Percentiles rank a stretch among this genome's conserved stretches.
These are phyloP conservation scores for Champsocephalus esox DNA, from an alignment of 2,797 vertebrate genomes.

Conservation along the genomic window DNA sequence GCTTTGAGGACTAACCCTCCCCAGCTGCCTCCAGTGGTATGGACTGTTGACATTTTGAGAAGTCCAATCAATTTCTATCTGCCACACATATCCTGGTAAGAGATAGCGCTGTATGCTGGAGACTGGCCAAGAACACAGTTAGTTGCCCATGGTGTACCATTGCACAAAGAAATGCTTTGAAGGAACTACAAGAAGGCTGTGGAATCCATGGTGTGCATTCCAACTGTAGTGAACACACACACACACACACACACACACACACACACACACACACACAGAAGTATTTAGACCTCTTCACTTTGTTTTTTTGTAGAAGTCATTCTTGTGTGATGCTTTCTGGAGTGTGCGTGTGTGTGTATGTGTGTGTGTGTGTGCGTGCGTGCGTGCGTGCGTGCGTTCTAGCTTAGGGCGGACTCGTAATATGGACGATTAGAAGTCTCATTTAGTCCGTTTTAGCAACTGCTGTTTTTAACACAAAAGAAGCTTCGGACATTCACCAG, in stretches of 20 bases:
- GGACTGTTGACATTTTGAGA: background rate
- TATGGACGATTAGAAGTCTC: too few relatives aligned
- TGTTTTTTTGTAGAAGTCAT: background rate
- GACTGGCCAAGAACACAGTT: background rate
- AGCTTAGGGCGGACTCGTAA: too few relatives aligned
- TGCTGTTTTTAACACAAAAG: too few relatives aligned
- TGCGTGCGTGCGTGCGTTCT: too few relatives aligned
- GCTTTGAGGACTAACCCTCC: background rate
- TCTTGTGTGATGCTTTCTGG: background rate
- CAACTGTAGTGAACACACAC: background rate
- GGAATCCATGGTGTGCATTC: background rate
- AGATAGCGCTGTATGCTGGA: background rate
- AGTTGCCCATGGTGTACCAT: background rate
- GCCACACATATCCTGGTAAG: conserved; percentile 2
- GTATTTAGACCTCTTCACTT: background rate
- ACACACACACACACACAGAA: background rate
- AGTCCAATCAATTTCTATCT: background rate
- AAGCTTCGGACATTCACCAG: too few relatives aligned
- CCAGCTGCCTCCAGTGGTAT: background rate
- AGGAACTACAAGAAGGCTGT: background rate
- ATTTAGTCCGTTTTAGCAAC: too few relatives aligned
- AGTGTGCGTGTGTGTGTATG: too few relatives aligned
- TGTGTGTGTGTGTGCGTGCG: too few relatives aligned
- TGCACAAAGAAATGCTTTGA: background rate
- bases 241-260: too few relatives aligned